Base-by-base conservation (phyloP, 2,113 vertebrate species). In the Nyctereutes procyonoides region DNA sequence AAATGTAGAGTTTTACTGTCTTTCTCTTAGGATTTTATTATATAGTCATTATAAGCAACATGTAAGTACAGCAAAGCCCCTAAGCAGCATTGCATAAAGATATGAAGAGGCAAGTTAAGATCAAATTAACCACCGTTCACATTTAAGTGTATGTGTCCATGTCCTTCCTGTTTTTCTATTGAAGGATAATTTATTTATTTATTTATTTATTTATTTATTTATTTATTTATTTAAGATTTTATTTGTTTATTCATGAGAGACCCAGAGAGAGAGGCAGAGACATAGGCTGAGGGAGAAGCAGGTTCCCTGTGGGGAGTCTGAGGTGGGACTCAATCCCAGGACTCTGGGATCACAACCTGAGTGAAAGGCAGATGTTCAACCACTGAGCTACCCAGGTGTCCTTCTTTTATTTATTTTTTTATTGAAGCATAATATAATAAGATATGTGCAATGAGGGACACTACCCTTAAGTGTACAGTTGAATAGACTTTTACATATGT, bases 11-110 rank as follows among this genome's bases (percentile, higher is more conserved):
- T 83, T 86, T 88, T 85, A 80, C 56, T 88, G 51, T 71, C n/a
- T 55, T 95, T 97, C 80, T 67, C 12, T 24, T 88, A 71, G 60
- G 28, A 76, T 82, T n/a, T 96, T 95, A 90, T 67, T 83, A 38
- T 62, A 85, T 82, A 77, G 77, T 90, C 4, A n/a, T 89, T 94
- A 35, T 58, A 92, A 87, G 17, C 15, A 76, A 80, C 56, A 92
- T 71, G 71, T 77, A 95, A 71, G 32, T 90, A 55, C 28, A 88
- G 80, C 43, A 67, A 48, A 85, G 81, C 55, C 71, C 28, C 48
- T 86, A 76, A 86, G 12, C 15, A 77, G 35, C 30, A 32, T 83
- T 76, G 15, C n/a, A 26, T 88, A n/a, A 88, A 77, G 71, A 24
- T 89, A 26, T 13, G 82, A 88, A 96, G 88, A 74, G 87, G 30